Conservation (phyloP, 2,113 vertebrate genomes). For the Marmota monax region DNA sequence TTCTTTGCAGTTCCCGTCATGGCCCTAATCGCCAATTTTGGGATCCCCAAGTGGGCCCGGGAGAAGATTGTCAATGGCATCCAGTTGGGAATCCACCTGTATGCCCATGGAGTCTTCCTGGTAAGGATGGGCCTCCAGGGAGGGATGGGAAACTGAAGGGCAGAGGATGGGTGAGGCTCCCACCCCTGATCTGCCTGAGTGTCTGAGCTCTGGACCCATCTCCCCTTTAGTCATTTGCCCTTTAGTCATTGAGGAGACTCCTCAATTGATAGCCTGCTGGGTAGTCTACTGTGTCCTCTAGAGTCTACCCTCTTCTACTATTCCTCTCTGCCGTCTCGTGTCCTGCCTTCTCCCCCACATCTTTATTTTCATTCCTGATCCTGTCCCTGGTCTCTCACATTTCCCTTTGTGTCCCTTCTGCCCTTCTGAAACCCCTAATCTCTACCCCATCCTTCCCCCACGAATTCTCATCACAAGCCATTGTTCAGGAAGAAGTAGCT, state of each 20-base stretch:
- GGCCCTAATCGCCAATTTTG: conserved; percentile 96
- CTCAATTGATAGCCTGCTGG: background rate
- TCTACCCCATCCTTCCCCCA: background rate
- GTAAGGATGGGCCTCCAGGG: conserved; percentile 74
- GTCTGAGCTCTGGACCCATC: background rate
- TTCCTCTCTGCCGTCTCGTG: background rate
- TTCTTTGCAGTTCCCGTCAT: conserved; percentile 96
- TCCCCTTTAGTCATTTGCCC: background rate
- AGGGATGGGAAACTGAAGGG: conserved; percentile 61
- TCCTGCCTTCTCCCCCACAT: background rate
- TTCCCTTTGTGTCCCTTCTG: background rate
- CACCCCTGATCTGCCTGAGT: background rate
- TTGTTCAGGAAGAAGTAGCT: conserved; percentile 12
- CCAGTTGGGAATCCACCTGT: conserved; percentile 95
- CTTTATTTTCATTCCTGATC: background rate
- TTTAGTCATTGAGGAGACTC: background rate
- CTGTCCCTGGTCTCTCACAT: background rate
- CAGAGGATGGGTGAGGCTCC: background rate
- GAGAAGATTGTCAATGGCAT: conserved; percentile 98
- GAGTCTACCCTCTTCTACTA: background rate
- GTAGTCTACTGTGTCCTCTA: background rate
- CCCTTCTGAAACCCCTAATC: background rate
- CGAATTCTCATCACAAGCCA: background rate
- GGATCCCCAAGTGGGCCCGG: conserved; percentile 95
- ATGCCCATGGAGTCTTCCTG: conserved; percentile 95